Conservation (phyloP, 2,113 vertebrate species). For the Melierax canorus region DNA sequence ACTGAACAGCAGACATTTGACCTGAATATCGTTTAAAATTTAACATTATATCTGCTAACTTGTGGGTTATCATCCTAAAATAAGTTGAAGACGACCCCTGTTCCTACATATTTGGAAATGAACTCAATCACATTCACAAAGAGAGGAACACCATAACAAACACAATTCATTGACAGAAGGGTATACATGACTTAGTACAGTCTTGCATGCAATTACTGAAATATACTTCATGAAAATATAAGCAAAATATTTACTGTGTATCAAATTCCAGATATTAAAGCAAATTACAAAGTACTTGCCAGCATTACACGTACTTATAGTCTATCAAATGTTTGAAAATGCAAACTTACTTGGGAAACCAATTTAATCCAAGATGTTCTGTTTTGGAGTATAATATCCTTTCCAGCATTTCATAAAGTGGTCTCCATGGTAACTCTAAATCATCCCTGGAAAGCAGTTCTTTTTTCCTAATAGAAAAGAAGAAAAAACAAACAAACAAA, state of each 20-base stretch:
- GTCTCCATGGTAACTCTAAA: conserved; percentile 92
- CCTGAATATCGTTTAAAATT: not conserved
- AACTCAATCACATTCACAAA: not conserved
- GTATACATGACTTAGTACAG: not conserved
- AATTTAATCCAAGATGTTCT: conserved; percentile 95
- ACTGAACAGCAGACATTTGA: not conserved
- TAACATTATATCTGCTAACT: not conserved
- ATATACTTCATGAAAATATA: not conserved
- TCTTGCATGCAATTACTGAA: not conserved
- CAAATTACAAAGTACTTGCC: not conserved
- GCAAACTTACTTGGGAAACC: conserved; percentile 94
- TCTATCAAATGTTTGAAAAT: not conserved
- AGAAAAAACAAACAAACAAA: not conserved
- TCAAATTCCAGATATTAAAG: not conserved
- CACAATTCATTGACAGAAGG: not conserved
- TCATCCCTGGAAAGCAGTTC: conserved; percentile 94
- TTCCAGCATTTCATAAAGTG: conserved; percentile 92
- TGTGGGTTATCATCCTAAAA: not conserved
- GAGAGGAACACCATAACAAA: not conserved
- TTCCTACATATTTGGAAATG: not conserved
- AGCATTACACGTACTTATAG: not conserved
- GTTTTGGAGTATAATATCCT: conserved; percentile 96
- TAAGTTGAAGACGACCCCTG: not conserved
- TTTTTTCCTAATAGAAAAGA: conserved; percentile 82
- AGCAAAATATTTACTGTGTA: not conserved